Evolutionary conservation across 2,113 vertebrate species (phyloP), one percentile per base, ranked within the genome.

Genomic region (Melozone crissalis): DNA sequence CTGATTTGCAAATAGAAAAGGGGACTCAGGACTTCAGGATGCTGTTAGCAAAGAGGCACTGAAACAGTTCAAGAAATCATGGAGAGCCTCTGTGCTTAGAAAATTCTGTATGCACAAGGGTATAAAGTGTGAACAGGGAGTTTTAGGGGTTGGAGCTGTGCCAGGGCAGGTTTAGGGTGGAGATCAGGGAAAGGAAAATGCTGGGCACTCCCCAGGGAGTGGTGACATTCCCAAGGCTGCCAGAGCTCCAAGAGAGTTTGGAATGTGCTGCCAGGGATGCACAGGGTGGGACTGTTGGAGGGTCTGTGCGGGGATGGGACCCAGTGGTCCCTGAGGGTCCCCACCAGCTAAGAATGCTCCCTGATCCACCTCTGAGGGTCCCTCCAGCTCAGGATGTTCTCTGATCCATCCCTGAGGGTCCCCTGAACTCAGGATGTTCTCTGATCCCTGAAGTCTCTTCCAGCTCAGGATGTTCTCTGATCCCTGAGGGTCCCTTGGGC

Each of bases 1-100:
- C 95, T 95, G 91, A 89, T 85, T 85, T 84, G 44, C 71, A 87
- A 69, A 87, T 63, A 43, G 59, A 55, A 95, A 95, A 94, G 63
- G 26, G 23, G 46, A 79, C 69, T 89, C 74, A 18, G 49, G 88
- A 62, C 69, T 94, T 79, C 77, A 87, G 78, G 66, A 35, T 87
- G 74, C 74, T 84, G 44, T 73, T 11, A 51, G 67, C 54, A 79
- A 76, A 87, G 65, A 54, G 87, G 49, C 28, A 39, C 35, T 43
- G 81, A 54, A 85, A 44, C 44, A 58, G 30, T 11, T 58, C 7
- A 19, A 82, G 54, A 37, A 91, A 78, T 26, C 24, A 66, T 2
- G 3, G 16, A 74, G 18, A 73, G 15, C 13, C 13, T 26, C 15
- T 24, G 20, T 37, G 39, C 44, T 67, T n/a, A 15, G 81, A 87